These are phyloP conservation scores for Nyctalus aviator DNA, from an alignment of 2,797 vertebrate species.

Conservation along the genomic window DNA sequence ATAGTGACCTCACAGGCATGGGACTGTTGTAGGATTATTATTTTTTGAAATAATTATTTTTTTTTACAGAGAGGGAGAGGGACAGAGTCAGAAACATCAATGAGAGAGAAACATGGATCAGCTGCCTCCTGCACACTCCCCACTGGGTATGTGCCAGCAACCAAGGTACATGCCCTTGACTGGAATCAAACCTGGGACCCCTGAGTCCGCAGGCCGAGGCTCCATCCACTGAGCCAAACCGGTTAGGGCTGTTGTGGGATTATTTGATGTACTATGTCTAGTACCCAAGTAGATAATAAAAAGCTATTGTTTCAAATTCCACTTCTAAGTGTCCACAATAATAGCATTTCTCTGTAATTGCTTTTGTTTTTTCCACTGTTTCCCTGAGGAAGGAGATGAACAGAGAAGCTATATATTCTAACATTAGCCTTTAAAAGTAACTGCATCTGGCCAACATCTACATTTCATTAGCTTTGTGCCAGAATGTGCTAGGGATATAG, in stretches of 20 bases:
- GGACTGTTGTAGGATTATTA: not conserved
- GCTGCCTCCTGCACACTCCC: no score
- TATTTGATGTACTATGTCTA: not conserved
- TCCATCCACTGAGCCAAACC: no score
- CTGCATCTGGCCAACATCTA: not conserved
- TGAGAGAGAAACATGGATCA: no score
- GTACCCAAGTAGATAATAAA: not conserved
- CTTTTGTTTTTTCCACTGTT: constrained; percentile 35
- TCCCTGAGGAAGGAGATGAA: not conserved
- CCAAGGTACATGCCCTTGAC: no score
- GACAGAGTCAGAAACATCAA: no score
- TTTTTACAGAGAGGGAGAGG: no score
- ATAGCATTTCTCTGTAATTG: constrained; percentile 43
- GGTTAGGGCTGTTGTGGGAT: not conserved
- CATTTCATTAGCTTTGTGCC: not conserved
- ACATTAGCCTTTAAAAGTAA: constrained; percentile 19
- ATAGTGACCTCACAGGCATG: not conserved
- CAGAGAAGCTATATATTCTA: not conserved
- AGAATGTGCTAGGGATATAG: not conserved
- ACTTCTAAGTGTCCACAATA: not conserved
- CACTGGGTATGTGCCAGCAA: no score
- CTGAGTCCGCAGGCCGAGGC: no score
- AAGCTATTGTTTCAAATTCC: constrained; percentile 25
- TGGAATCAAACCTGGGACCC: no score
- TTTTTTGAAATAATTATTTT: no score